These are phyloP conservation scores for Silurus aristotelis DNA, from an alignment of 2,797 vertebrate species.

Conservation along the genomic window DNA sequence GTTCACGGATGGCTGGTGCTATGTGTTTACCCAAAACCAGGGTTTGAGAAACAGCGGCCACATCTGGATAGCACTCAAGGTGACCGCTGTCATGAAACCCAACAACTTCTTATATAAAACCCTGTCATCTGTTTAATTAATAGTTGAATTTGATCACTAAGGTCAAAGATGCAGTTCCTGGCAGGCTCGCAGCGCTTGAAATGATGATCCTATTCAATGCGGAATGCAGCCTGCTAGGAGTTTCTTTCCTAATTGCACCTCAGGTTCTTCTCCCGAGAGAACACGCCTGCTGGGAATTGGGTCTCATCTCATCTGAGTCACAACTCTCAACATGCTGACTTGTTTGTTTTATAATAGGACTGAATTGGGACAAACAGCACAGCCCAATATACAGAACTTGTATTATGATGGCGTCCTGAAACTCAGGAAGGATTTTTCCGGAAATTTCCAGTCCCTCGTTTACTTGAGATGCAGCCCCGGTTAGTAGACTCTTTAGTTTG, in stretches of 20 bases:
- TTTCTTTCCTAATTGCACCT: background rate
- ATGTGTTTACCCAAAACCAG: conserved; percentile 53
- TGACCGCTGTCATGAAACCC: conserved; percentile 55
- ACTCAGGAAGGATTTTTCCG: background rate
- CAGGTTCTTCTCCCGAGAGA: background rate
- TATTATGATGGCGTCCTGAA: background rate
- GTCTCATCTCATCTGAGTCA: background rate
- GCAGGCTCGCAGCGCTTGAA: conserved; percentile 9
- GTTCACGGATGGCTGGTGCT: conserved; percentile 57
- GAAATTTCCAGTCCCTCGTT: background rate
- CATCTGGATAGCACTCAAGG: conserved; percentile 54
- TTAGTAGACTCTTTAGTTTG: background rate
- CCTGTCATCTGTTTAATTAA: conserved; percentile 58
- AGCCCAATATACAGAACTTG: background rate
- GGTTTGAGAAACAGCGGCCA: conserved; percentile 48
- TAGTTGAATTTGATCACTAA: conserved; percentile 42
- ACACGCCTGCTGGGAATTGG: background rate
- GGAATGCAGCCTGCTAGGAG: background rate
- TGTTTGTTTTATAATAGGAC: conserved; percentile 29
- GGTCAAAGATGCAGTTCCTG: conserved; percentile 34
- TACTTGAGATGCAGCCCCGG: background rate
- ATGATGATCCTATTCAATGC: conserved; percentile 13
- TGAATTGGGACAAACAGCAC: conserved; percentile 16
- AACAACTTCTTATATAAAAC: conserved; percentile 56
- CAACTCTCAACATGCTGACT: conserved; percentile 24